Conservation (phyloP, 2,797 vertebrate species). For the Crenuchus spilurus region DNA sequence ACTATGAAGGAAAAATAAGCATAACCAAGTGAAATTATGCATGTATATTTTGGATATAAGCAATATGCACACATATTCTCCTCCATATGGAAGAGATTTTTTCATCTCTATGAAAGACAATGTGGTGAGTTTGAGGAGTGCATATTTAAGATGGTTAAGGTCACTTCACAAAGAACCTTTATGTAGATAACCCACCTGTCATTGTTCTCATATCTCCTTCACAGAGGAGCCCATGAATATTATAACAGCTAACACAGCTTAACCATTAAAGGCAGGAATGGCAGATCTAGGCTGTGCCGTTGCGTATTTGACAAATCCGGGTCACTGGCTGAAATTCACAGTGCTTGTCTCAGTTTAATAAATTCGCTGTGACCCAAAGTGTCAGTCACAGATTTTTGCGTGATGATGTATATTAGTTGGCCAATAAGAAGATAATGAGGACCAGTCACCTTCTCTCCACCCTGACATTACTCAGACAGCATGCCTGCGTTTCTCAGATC, state of each 20-base stretch:
- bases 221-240: constrained; percentile 60
- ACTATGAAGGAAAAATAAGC: too few species aligned
- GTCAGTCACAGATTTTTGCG: constrained; percentile 57
- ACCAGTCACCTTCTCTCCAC: constrained; percentile 55
- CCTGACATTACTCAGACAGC: constrained; percentile 56
- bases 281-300: constrained; percentile 46
- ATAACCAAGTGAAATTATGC: too few species aligned
- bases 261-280: constrained; percentile 39
- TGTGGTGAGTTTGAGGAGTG: background rate
- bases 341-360: constrained; percentile 12
- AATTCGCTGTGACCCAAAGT: constrained; percentile 56
- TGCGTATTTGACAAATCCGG: constrained; percentile 40
- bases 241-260: constrained; percentile 57
- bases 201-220: constrained; percentile 48
- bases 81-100: too few species aligned
- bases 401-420: constrained; percentile 52
- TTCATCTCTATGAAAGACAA: background rate
- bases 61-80: too few species aligned
- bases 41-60: too few species aligned
- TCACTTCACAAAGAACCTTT: constrained; percentile 22
- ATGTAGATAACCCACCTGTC: constrained; percentile 10
- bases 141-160: constrained; percentile 1
- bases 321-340: background rate
- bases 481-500: background rate
- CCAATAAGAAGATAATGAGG: constrained; percentile 58